Conservation (phyloP, 2,888 invertebrate genomes). For the Azorinus chamasolen region DNA sequence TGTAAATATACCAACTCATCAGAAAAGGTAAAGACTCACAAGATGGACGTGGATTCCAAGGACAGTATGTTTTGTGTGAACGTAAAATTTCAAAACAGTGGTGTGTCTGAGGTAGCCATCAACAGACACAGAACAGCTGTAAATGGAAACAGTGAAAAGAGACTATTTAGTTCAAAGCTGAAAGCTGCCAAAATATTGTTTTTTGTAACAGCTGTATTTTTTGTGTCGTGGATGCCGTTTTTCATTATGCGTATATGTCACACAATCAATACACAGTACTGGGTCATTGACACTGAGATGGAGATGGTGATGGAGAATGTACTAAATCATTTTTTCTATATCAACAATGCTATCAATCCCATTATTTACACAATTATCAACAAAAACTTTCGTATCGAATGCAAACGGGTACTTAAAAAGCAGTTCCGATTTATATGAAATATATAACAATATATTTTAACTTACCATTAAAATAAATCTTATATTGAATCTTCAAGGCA, state of each 20-base stretch:
- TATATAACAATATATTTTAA: too few species aligned
- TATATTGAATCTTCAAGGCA: too few species aligned
- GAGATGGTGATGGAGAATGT: conserved; percentile 36
- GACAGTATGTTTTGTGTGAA: too few species aligned
- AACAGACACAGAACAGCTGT: too few species aligned
- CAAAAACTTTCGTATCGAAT: conserved; percentile 57
- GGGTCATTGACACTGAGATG: conserved; percentile 20
- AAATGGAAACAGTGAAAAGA: background rate
- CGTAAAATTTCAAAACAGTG: background rate
- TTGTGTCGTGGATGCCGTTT: conserved; percentile 68
- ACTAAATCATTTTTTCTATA: conserved; percentile 61
- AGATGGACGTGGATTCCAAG: too few species aligned
- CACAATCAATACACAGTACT: conserved; percentile 11
- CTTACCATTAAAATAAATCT: too few species aligned
- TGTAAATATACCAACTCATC: too few species aligned
- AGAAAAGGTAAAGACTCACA: too few species aligned
- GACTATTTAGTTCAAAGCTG: conserved; percentile 19
- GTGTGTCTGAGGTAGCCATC: background rate
- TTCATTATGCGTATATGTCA: conserved; percentile 46
- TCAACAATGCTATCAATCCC: conserved; percentile 67
- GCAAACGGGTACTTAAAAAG: conserved; percentile 27
- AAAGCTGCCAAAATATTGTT: conserved; percentile 71
- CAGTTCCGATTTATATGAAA: background rate
- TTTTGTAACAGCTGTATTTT: conserved; percentile 63
- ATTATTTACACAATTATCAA: conserved; percentile 66